Conservation (phyloP, 2,797 vertebrate species). For the Limnodromus scolopaceus region DNA sequence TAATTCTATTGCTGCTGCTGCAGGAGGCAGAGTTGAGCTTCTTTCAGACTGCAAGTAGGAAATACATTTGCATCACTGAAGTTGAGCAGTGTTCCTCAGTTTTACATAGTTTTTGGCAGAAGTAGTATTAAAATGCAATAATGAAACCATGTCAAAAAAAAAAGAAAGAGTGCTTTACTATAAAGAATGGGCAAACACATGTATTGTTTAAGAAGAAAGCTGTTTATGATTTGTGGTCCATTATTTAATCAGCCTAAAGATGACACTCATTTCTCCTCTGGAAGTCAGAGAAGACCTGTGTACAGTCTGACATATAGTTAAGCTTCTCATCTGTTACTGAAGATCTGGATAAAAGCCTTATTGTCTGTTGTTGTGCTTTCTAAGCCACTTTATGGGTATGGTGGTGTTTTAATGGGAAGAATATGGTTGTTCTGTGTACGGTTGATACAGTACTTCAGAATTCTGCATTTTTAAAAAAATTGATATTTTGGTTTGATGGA, state of each 20-base stretch:
- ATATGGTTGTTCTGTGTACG: not conserved
- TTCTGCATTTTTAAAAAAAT: not conserved
- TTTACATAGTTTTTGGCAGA: not conserved
- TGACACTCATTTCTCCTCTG: not conserved
- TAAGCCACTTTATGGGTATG: not conserved
- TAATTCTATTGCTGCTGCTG: constrained; percentile 29
- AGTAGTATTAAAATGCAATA: not conserved
- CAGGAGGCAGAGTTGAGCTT: constrained; percentile 66
- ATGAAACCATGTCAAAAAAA: not conserved
- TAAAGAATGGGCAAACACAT: not conserved
- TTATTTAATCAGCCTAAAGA: not conserved
- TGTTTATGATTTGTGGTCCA: not conserved
- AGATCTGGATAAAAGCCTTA: not conserved
- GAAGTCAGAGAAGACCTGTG: not conserved
- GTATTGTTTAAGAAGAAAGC: not conserved
- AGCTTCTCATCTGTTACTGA: not conserved
- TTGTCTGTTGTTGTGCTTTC: not conserved
- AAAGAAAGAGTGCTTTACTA: not conserved
- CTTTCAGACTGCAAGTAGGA: not conserved
- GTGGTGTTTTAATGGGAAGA: not conserved
- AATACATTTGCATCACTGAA: not conserved
- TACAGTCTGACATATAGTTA: not conserved
- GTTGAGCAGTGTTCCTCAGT: not conserved
- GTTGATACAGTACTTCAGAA: not conserved
- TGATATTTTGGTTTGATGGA: not conserved